Percentiles rank a stretch among this genome's conserved stretches.
Conservation (phyloP, 1,140 invertebrate species). For the Prorops nasuta region DNA sequence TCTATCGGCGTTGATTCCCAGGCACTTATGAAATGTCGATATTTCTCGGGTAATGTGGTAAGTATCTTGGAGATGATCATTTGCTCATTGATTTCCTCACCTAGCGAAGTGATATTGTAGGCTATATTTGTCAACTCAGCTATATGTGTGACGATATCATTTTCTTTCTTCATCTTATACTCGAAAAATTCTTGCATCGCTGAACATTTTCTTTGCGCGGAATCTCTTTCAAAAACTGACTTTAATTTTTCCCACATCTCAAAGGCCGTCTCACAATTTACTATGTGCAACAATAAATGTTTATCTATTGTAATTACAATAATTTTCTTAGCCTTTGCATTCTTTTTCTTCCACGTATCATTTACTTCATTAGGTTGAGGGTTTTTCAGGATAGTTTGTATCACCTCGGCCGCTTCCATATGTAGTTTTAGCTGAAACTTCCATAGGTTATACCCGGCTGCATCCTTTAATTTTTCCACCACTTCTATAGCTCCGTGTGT, state of each 20-base stretch:
- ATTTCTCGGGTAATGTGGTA: slow-evolving; percentile 25
- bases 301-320: slow-evolving; percentile 26
- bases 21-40: slow-evolving; percentile 37
- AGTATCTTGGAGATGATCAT: slow-evolving; percentile 38
- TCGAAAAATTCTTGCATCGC: too few relatives aligned
- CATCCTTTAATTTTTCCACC: too few relatives aligned
- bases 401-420: slow-evolving; percentile 8
- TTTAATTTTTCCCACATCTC: slow-evolving; percentile 40
- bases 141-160: slow-evolving; percentile 33
- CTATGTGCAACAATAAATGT: slow-evolving; percentile 27
- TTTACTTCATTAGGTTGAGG: too few relatives aligned
- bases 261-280: slow-evolving; percentile 31
- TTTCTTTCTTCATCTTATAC: slow-evolving; percentile 11
- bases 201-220: slow-evolving; percentile 29
- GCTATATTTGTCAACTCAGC: slow-evolving; percentile 33
- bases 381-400: too few relatives aligned
- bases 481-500: too few relatives aligned
- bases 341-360: slow-evolving; percentile 20
- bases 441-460: slow-evolving; percentile 15
- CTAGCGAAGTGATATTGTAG: slow-evolving; percentile 19
- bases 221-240: slow-evolving; percentile 36
- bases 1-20: slow-evolving; percentile 35
- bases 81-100: slow-evolving; percentile 26
- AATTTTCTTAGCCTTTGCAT: slow-evolving; percentile 24
- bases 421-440: slow-evolving; percentile 19